Percentiles rank a stretch among this genome's conserved stretches.
Conservation (phyloP, 2,113 vertebrate species). For the Percina caprodes region DNA sequence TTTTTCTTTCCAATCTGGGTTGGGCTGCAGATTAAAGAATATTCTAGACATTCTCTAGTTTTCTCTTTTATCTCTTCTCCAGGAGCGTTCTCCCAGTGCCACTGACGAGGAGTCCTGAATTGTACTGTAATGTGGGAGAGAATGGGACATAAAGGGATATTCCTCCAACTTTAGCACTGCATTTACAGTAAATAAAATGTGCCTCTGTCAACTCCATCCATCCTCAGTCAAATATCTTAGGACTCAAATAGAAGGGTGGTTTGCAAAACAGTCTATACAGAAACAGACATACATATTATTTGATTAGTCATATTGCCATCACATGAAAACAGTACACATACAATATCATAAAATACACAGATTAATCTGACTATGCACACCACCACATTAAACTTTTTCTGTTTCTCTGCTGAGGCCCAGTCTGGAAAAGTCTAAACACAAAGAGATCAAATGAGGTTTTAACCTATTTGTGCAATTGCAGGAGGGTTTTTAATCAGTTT, state of each 20-base stretch:
- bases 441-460: slow-evolving; percentile 3
- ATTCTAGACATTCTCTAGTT: neutral
- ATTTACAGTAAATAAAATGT: slow-evolving; percentile 26
- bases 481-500: neutral
- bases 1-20: neutral
- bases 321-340: neutral
- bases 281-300: neutral
- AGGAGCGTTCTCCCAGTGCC: slow-evolving; percentile 79
- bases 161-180: slow-evolving; percentile 25
- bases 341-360: slow-evolving; percentile 3
- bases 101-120: slow-evolving; percentile 77
- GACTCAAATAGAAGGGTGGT: neutral
- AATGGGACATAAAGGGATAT: slow-evolving; percentile 15
- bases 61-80: slow-evolving; percentile 19
- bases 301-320: neutral
- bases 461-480: neutral
- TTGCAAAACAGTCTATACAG: neutral
- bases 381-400: no score
- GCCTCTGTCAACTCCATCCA: slow-evolving; percentile 43
- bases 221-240: slow-evolving; percentile 29
- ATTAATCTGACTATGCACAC: neutral
- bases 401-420: neutral
- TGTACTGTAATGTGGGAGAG: slow-evolving; percentile 1
- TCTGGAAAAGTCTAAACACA: neutral
- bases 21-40: neutral